Evolutionary conservation across 2,888 invertebrate genomes (phyloP).

Genomic region (Drosophila merina): DNA sequence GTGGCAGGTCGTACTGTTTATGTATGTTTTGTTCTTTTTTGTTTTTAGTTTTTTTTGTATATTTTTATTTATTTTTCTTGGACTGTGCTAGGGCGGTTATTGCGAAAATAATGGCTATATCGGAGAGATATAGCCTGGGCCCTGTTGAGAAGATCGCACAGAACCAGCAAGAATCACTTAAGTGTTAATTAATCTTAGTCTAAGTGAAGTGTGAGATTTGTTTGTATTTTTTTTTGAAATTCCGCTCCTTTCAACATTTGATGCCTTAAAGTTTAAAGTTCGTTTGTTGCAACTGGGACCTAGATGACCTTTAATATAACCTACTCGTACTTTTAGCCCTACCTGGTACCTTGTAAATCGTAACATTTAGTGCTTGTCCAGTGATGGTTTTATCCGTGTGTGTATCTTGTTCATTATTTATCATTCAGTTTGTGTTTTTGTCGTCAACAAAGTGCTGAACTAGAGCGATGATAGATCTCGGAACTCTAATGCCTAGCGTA

Average conservation of each 20-base stretch:
- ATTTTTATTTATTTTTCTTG: conserved; percentile 2
- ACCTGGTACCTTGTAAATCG: conserved; percentile 56
- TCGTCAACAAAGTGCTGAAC: conserved; percentile 66
- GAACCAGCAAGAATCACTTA: conserved; percentile 44
- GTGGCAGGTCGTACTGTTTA: conserved; percentile 74
- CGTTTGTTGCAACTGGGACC: conserved; percentile 67
- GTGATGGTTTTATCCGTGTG: conserved; percentile 42
- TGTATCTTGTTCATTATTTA: conserved; percentile 19
- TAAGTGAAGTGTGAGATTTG: conserved; percentile 47
- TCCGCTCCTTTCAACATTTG: conserved; percentile 59
- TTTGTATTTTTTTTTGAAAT: conserved; percentile 29
- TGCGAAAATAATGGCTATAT: conserved; percentile 2
- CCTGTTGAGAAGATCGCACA: conserved; percentile 23
- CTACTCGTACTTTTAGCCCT: conserved; percentile 31
- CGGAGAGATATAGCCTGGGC: neutral
- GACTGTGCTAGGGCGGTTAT: conserved; percentile 11
- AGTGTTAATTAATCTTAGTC: conserved; percentile 29
- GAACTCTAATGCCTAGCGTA: conserved; percentile 50
- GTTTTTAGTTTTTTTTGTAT: conserved; percentile 4
- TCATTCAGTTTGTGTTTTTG: conserved; percentile 18
- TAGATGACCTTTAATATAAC: conserved; percentile 51
- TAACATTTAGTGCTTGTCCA: conserved; percentile 71
- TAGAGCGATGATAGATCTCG: conserved; percentile 50
- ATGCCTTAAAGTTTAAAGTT: conserved; percentile 58
- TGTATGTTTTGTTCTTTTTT: conserved; percentile 21